Base-by-base conservation (phyloP, 2,888 invertebrate genomes). In the Melolontha melolontha region DNA sequence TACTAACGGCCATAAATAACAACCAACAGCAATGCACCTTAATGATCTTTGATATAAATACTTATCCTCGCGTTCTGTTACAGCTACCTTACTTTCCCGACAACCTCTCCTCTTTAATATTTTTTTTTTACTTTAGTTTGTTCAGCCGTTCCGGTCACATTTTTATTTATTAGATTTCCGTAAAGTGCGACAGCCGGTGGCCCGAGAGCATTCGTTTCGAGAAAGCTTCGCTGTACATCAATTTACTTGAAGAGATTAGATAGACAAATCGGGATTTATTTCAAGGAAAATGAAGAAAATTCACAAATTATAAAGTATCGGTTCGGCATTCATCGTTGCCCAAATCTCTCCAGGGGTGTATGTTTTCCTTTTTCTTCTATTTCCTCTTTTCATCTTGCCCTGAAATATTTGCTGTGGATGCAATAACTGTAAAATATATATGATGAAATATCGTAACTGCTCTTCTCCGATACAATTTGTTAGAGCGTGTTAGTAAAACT, bases 181-280 rank as follows among this genome's bases (percentile, higher is more conserved):
- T 55, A 40, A 41, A 17, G 12, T 41, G 16, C 63, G 63, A 34
- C 49, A 17, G 34, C 39, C 41, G n/a, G 16, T 29, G 12, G 41
- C 64, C 5, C 39, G 5, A 40, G 39, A 12, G 52, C 52, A 16
- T 16, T 59, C 52, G 27, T n/a, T 8, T 12, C 51, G 51, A 51
- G 34, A 34, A 34, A 6, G 41, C 29, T 39, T 51, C 27, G 64
- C 57, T 57, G 47, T 66, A 66, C 50, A 50, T 66, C 66, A 66
- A 66, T 66, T 66, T 66, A 57, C 50, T 50, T 66, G 50, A 66
- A 66, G 41, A 66, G 66, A 66, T 66, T 66, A 66, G 49, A 57
- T 44, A 29, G 49, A 49, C 47, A 66, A 57, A 66, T 66, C 47
- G 57, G 57, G 66, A 66, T 66, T 66, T 66, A 57, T 57, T 66